Conservation (phyloP, 2,888 invertebrate species). For the Andrena bicolor region DNA sequence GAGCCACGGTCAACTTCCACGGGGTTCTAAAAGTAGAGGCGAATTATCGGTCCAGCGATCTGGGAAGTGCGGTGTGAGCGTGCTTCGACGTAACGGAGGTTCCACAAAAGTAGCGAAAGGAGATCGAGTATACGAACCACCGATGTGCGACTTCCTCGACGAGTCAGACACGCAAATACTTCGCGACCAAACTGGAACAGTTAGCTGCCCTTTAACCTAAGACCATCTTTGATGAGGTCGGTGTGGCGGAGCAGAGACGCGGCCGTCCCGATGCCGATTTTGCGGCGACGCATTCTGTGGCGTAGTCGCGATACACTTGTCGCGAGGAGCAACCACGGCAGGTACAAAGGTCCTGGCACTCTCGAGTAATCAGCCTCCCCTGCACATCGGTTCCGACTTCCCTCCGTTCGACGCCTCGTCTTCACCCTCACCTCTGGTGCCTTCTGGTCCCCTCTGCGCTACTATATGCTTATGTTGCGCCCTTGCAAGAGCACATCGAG, state of each 20-base stretch:
- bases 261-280: conserved; percentile 78
- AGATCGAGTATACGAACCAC: conserved; percentile 30
- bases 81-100: no score
- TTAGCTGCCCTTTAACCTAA: conserved; percentile 54
- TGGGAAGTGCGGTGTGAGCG: background rate
- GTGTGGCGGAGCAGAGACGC: conserved; percentile 35
- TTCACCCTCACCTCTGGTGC: background rate
- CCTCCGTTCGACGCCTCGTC: conserved; percentile 10
- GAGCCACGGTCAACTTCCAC: background rate
- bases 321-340: conserved; percentile 17
- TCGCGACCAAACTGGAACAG: conserved; percentile 2
- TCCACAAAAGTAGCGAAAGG: no score
- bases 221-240: conserved; percentile 26
- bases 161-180: conserved; percentile 6
- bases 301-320: conserved; percentile 46
- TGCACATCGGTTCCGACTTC: background rate
- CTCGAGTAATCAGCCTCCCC: background rate
- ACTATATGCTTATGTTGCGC: background rate
- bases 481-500: background rate
- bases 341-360: conserved; percentile 20
- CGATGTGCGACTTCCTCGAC: conserved; percentile 6
- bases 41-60: background rate
- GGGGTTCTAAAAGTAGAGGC: conserved; percentile 9
- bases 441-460: background rate
- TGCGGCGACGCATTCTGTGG: conserved; percentile 78